Evolutionary conservation across 2,888 invertebrate genomes (phyloP).

Genomic region (Ellobium chinense): DNA sequence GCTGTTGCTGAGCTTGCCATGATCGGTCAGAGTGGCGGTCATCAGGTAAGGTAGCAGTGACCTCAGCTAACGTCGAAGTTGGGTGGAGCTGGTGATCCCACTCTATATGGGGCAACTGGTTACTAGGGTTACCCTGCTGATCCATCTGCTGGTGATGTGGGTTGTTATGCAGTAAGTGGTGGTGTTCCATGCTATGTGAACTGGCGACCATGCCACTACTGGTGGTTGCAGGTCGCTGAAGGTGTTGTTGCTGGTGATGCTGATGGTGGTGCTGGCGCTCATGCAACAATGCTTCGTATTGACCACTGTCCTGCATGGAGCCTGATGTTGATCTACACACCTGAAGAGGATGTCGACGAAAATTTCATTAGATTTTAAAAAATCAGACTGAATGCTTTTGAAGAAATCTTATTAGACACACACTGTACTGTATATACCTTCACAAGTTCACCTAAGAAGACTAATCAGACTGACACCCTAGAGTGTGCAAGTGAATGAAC

Average conservation of each 20-base stretch:
- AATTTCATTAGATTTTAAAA: too few species aligned
- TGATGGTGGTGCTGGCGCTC: conserved; percentile 13
- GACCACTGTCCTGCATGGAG: conserved; percentile 44
- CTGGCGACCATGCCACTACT: conserved; percentile 2
- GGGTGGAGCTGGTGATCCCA: conserved; percentile 7
- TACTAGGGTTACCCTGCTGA: background rate
- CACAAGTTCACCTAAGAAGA: too few species aligned
- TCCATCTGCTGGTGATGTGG: conserved; percentile 7
- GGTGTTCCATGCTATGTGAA: conserved; percentile 16
- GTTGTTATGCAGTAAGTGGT: conserved; percentile 10
- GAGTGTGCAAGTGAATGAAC: too few species aligned
- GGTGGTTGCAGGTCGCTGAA: background rate
- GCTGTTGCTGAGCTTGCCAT: background rate
- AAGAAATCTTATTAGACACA: too few species aligned
- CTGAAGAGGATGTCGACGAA: too few species aligned
- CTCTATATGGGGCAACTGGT: background rate
- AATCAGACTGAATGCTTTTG: too few species aligned
- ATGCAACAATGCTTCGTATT: conserved; percentile 43
- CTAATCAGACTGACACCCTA: too few species aligned
- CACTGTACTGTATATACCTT: too few species aligned
- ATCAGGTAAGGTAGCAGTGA: background rate
- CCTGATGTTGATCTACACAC: conserved; percentile 36
- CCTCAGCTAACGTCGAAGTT: background rate
- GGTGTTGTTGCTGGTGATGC: too few species aligned
- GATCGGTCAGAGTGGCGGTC: background rate